A percentile compares a stretch with the other conserved stretches of the same genome.
phyloP scores from a whole-genome alignment of 2,797 vertebrate genomes.

The Danio albolineatus region DNA sequence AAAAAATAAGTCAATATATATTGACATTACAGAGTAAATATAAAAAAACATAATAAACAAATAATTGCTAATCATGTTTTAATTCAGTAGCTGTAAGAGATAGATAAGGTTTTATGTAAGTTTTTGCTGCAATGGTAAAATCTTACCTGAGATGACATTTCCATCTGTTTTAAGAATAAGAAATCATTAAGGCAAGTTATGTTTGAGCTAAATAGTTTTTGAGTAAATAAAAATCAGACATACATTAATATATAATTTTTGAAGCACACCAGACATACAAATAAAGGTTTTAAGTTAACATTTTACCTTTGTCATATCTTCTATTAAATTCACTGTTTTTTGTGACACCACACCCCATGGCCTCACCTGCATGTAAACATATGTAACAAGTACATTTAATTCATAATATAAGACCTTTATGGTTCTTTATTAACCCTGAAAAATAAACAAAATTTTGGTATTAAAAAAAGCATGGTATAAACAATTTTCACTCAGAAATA shows the following conservation, averaged over 20 bases:
- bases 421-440: neutral
- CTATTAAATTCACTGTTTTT: slow-evolving; percentile 76
- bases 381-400: neutral
- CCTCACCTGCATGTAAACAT: slow-evolving; percentile 64
- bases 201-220: neutral
- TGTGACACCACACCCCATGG: slow-evolving; percentile 83
- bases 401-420: neutral
- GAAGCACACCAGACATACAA: neutral
- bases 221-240: neutral
- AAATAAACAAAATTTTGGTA: neutral
- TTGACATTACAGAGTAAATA: neutral
- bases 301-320: slow-evolving; percentile 74
- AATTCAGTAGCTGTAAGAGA: neutral
- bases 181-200: neutral
- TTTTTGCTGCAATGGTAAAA: neutral
- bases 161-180: slow-evolving; percentile 30
- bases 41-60: neutral
- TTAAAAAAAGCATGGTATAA: no score
- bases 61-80: neutral
- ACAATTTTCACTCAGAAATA: no score
- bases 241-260: neutral
- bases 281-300: neutral
- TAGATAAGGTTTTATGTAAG: slow-evolving; percentile 22
- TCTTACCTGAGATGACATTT: slow-evolving; percentile 41
- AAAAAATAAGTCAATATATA: slow-evolving; percentile 14